phyloP scores from a whole-genome alignment of 2,113 vertebrate species.

The Rutilus rutilus region DNA sequence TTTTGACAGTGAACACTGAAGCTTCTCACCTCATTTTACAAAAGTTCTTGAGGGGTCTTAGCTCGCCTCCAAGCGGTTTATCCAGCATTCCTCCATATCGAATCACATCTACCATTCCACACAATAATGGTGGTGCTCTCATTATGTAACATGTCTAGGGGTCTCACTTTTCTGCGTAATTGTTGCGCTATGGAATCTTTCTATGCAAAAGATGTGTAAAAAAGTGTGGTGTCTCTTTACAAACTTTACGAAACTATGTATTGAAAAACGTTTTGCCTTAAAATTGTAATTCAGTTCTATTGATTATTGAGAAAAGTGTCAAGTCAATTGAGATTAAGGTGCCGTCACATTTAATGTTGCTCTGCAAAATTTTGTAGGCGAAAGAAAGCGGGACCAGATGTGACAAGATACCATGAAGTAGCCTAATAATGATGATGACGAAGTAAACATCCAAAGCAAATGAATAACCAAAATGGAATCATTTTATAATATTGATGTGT shows the following conservation, averaged over 20 bases:
- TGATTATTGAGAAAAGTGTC: background rate
- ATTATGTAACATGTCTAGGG: slow-evolving; percentile 55
- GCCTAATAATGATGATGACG: background rate
- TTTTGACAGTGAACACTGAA: slow-evolving; percentile 15
- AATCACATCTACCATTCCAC: slow-evolving; percentile 63
- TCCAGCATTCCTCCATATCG: slow-evolving; percentile 44
- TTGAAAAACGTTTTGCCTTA: background rate
- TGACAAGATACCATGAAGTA: too few relatives aligned
- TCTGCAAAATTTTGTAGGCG: too few relatives aligned
- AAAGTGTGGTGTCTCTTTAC: background rate
- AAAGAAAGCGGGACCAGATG: too few relatives aligned
- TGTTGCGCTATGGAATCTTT: slow-evolving; percentile 32
- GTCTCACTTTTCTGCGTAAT: slow-evolving; percentile 68
- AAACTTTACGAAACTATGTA: background rate
- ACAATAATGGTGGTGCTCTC: slow-evolving; percentile 53
- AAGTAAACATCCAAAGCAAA: background rate
- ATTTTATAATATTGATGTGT: background rate
- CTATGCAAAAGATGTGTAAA: background rate
- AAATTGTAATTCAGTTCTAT: background rate
- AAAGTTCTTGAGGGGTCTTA: slow-evolving; percentile 43
- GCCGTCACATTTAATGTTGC: too few relatives aligned
- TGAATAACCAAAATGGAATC: background rate
- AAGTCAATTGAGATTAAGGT: too few relatives aligned
- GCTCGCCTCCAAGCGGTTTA: slow-evolving; percentile 54
- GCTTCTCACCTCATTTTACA: slow-evolving; percentile 54